A percentile compares a stretch with the other conserved stretches of the same genome.
phyloP scores from a whole-genome alignment of 2,888 invertebrate genomes.

The Trissolcus japonicus region DNA sequence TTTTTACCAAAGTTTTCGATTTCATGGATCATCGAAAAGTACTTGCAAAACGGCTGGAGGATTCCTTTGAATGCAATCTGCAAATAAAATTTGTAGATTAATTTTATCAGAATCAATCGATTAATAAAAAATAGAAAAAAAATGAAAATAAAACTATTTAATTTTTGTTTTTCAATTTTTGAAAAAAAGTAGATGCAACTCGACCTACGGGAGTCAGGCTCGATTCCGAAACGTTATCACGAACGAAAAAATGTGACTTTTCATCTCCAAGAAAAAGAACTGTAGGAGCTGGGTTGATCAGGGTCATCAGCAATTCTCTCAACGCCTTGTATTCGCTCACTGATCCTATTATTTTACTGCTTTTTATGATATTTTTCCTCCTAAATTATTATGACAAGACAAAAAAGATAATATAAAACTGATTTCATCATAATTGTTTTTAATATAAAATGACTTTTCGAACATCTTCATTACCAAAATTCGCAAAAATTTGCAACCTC shows the following conservation, averaged over 20 bases:
- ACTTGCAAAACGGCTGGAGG: constrained; percentile 65
- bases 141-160: too few relatives aligned
- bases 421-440: background rate
- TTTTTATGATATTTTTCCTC: constrained; percentile 62
- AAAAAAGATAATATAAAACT: too few relatives aligned
- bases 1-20: constrained; percentile 73
- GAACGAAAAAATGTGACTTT: constrained; percentile 61
- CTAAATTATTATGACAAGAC: constrained; percentile 54
- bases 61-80: constrained; percentile 70
- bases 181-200: constrained; percentile 24
- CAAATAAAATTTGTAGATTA: constrained; percentile 26
- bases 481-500: constrained; percentile 74
- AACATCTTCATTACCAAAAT: constrained; percentile 67
- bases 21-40: constrained; percentile 68
- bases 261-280: constrained; percentile 64
- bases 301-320: constrained; percentile 73
- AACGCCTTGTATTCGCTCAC: constrained; percentile 71
- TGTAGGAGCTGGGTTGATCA: constrained; percentile 67
- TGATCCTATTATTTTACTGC: constrained; percentile 62
- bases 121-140: too few relatives aligned
- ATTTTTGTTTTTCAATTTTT: too few relatives aligned
- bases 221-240: constrained; percentile 68
- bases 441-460: background rate
- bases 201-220: constrained; percentile 69
- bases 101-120: too few relatives aligned